Base-by-base conservation (phyloP, 2,888 invertebrate species). In the Mythimna albipuncta region DNA sequence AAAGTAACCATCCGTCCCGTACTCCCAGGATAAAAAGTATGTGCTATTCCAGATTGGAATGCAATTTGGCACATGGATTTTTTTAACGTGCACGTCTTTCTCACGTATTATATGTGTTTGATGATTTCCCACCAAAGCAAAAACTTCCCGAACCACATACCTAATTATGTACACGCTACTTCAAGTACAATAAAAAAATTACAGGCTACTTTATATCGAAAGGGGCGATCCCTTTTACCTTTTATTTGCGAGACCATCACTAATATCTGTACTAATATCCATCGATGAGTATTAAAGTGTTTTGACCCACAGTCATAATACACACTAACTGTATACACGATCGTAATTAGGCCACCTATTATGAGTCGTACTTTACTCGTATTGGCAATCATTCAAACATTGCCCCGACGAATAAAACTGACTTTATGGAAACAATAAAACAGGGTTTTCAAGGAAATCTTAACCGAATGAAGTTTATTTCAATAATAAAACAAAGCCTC, bases 321-420 rank as follows among this genome's bases (percentile, higher is more conserved):
- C 44, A 58, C 57, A 55, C 32, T 13, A 16, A 16, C 57, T 21
- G 26, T 57, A 19, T 54, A 35, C 52, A 54, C 6, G 19, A 47
- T 50, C 26, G 44, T 79, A 82, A 82, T 81, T 79, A 79, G 64
- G 59, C 11, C 64, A 63, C 50, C 64, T 59, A 78, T 35, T 64
- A 61, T 59, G 32, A 59, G 9, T 47, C 44, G 52, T 47, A 67
- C 75, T 65, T 62, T 54, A 74, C 57, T 61, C 52, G 21, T 70
- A 82, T 81, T 82, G 83, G 70, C 64, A 81, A 68, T 82, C 64
- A 78, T 68, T 78, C 81, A 70, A 82, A 58, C 58, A 63, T 59
- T 52, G 52, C 0, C 6, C 21, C 11, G 13, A 54, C 72, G 11
- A 72, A 67, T 69, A 75, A 67, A 64, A 68, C 50, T 50, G 67